Evolutionary conservation across 2,888 invertebrate genomes (phyloP), one percentile per base, ranked within the genome.

Genomic region (Gryllus longicercus): DNA sequence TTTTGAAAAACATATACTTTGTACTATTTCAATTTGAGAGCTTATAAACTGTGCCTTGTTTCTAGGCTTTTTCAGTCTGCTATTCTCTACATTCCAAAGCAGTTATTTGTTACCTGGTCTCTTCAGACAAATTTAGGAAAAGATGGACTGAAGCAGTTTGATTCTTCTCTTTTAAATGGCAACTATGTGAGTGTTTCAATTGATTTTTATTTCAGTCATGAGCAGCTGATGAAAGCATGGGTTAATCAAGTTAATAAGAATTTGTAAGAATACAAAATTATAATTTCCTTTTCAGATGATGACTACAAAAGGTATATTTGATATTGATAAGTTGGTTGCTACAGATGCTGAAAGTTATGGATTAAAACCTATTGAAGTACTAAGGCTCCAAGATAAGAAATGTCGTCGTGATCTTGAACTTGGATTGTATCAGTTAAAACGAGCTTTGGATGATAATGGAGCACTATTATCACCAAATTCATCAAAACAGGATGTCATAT

Each of bases 31-130:
- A 38, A 38, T 8, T 38, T 38, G 38, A 38, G 38, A 38, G 8
- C 38, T 8, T 38, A 38, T 38, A 38, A 38, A 38, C 1, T 63
- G 63, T 14, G 4, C 4, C n/a, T 63, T 63, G 16, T 18, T 63
- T 63, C 11, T n/a, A 63, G 63, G n/a, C 63, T 63, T n/a, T 63
- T 63, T 63, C 63, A 63, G n/a, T 63, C 63, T 63, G 63, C 63
- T 63, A 63, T 63, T n/a, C n/a, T 63, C 4, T 63, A 63, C 63
- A 63, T 63, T 63, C 63, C 63, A 63, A 14, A n/a, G 63, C 63
- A 63, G 16, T 63, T 63, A n/a, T 63, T 63, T 63, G n/a, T 63
- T 63, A 63, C 63, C 14, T 63, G 63, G 63, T 5, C 63, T 63
- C 63, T 63, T 14, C 14, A 63, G n/a, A 5, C n/a, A 5, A n/a